Percentiles rank a stretch among this genome's conserved stretches.
Conservation (phyloP, 2,113 vertebrate species). For the Pongo pygmaeus region DNA sequence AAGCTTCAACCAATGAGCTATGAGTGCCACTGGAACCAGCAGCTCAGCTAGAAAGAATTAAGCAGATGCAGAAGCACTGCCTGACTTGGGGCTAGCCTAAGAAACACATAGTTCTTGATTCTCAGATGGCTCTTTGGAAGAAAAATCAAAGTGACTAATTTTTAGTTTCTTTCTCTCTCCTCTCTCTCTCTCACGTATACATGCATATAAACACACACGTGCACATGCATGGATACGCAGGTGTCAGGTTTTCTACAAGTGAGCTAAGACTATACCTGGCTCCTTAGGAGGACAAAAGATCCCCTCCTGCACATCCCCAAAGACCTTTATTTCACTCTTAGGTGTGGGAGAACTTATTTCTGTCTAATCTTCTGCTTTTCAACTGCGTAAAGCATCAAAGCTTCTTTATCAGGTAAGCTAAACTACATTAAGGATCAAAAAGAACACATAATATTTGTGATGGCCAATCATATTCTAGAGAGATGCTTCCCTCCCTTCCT, state of each 20-base stretch:
- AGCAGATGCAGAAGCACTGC: conserved; percentile 42
- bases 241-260: background rate
- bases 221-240: background rate
- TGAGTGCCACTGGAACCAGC: background rate
- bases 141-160: conserved; percentile 67
- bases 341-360: background rate
- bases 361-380: background rate
- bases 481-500: background rate
- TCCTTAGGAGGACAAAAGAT: background rate
- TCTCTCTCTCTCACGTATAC: background rate
- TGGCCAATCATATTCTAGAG: background rate
- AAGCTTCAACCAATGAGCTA: background rate
- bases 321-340: background rate
- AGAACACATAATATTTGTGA: background rate
- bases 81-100: conserved; percentile 72
- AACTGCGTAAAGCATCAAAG: background rate
- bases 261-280: background rate
- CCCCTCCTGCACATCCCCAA: background rate
- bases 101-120: conserved; percentile 72
- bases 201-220: background rate
- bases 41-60: background rate
- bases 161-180: background rate
- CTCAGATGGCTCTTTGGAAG: conserved; percentile 47
- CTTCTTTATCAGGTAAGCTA: background rate
- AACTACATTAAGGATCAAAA: background rate